Percentiles rank a stretch among this genome's conserved stretches.
phyloP scores from a whole-genome alignment of 2,113 vertebrate species.

The Narcine bancroftii region DNA sequence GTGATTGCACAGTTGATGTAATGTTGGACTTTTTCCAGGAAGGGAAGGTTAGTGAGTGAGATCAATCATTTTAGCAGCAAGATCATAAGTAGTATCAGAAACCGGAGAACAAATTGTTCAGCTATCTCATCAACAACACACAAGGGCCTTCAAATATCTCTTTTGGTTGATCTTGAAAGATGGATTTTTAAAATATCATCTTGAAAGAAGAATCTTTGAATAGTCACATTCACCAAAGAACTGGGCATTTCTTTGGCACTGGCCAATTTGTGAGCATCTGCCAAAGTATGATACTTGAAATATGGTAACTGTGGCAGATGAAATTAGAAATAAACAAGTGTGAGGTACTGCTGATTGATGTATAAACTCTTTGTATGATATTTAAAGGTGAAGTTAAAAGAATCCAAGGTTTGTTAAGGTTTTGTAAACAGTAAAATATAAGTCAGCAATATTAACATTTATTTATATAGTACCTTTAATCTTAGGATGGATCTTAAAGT shows the following conservation, averaged over 20 bases:
- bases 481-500: neutral
- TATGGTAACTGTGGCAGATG: neutral
- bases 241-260: neutral
- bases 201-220: constrained; percentile 2
- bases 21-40: neutral
- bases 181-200: neutral
- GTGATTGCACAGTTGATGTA: neutral
- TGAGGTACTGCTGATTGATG: neutral
- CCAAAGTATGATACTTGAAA: neutral
- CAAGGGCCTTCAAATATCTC: neutral
- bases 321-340: neutral
- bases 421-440: neutral
- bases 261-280: neutral
- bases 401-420: neutral
- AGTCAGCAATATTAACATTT: neutral
- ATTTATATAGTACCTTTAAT: neutral
- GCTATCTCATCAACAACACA: neutral
- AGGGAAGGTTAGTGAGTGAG: neutral
- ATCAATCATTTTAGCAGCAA: neutral
- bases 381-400: neutral
- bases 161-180: neutral
- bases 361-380: neutral
- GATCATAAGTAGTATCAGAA: neutral
- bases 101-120: neutral
- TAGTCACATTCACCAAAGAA: neutral